phyloP scores from a whole-genome alignment of 2,113 vertebrate species.

The Tricholaema leucomelas region DNA sequence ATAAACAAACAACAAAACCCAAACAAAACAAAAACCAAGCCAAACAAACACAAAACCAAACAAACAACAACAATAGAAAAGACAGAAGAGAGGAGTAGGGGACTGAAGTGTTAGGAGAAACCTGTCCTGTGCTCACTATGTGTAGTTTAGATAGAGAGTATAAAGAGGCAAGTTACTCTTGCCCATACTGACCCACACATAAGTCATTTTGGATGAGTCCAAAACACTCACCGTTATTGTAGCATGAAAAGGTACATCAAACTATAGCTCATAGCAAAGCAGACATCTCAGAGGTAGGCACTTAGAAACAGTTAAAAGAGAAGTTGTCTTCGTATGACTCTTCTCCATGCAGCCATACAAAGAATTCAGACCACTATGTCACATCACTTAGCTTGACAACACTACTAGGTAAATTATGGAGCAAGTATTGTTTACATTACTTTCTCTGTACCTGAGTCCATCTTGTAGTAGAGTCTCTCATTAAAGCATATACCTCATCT shows the following conservation, averaged over 20 bases:
- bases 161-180: not conserved
- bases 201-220: not conserved
- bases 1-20: too few species aligned
- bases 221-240: not conserved
- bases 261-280: not conserved
- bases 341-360: not conserved
- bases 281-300: not conserved
- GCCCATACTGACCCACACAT: not conserved
- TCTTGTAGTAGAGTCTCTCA: not conserved
- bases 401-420: not conserved
- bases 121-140: not conserved
- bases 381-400: not conserved
- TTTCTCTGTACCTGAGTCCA: not conserved
- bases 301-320: not conserved
- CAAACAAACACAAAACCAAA: too few species aligned
- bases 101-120: not conserved
- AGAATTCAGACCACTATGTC: not conserved
- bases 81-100: rapidly evolving
- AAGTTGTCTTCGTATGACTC: not conserved
- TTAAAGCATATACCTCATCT: not conserved
- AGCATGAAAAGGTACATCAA: not conserved
- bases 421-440: not conserved
- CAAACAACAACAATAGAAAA: too few species aligned
- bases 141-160: not conserved
- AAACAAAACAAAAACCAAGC: too few species aligned